Evolutionary conservation across 2,888 invertebrate genomes (phyloP), one percentile per base, ranked within the genome.

Genomic region (Monoplex corrugatus): DNA sequence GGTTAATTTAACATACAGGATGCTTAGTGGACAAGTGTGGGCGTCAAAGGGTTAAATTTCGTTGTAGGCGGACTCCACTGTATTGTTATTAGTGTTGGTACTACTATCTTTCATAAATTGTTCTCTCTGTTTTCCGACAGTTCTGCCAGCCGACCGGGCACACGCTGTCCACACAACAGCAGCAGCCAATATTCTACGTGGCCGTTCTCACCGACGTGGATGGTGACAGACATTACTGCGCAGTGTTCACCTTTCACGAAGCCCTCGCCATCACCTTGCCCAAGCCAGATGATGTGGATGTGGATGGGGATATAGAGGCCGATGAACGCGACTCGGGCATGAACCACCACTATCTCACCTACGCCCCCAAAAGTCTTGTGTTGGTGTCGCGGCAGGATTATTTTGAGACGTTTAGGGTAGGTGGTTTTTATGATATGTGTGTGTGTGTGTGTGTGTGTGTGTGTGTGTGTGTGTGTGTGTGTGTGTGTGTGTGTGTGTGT

Each of bases 61-160:
- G n/a, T n/a, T n/a, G n/a, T n/a, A n/a, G n/a, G n/a, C n/a, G n/a
- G n/a, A n/a, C 23, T 63, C 16, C 16, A 23, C 63, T 19, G 16
- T 78, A 78, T 78, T 78, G 35, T 78, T 78, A 78, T 78, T 78
- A 78, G 23, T 78, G 35, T 78, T 78, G 35, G 23, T 78, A 78
- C 35, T 78, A 78, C 35, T 78, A 78, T 78, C 32, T 32, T 78
- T n/a, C n/a, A n/a, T n/a, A n/a, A n/a, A n/a, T n/a, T 19, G 32
- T 84, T 16, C 13, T 72, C n/a, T 35, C 44, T n/a, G 23, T 84
- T 1, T 63, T 32, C 92, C 90, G 94, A 45, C 96, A 99, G 99
- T 99, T 99, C 97, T 99, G 99, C 96, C 99, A 99, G 96, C 99
- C 99, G 97, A 98, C 99, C 97, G 96, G 96, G 93, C 99, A 99